Base-by-base conservation (phyloP, 2,797 vertebrate species). In the Zalophus californianus region DNA sequence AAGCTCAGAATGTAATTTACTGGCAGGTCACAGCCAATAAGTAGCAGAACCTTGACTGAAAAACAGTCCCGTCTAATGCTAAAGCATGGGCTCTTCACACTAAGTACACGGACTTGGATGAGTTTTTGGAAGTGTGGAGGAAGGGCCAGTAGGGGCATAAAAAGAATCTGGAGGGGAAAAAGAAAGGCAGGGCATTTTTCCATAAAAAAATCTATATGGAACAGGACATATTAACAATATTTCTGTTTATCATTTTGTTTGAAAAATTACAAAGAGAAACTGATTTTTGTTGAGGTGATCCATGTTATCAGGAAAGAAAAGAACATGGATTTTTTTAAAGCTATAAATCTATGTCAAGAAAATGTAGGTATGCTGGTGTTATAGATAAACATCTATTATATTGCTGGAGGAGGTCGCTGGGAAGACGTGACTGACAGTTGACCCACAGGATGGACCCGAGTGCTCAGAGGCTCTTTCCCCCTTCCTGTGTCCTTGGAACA, bases 261-360 rank as follows among this genome's bases (percentile, higher is more conserved):
- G 56, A 97, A 97, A 96, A 86, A 77, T 70, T 73, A 90, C 44
- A 88, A 91, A 96, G 2, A 14, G 84, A 32, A 73, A 9, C 15
- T 83, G 13, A 87, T 89, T 82, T 97, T 91, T 97, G 60, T 93
- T 95, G 94, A 98, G 98, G 94, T 82, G 83, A 96, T 32, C 29
- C 60, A 77, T 20, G 75, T 96, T 95, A 92, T 68, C 6, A 9
- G 21, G 90, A 82, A 54, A 52, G 83, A 54, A 96, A 97, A 96
- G 70, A 95, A 54, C 23, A 68, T n/a, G 32, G 16, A 35, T 88
- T 95, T 94, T 12, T 83, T 84, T 92, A 54, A 96, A 95, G 85
- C 70, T 93, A 38, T 82, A 94, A 97, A 95, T 97, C 82, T 86
- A 56, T 5, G 1, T 38, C 27, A 29, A 68, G 68, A 86, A 97